Conservation (phyloP, 2,888 invertebrate species). For the Poecilobothrus nobilitatus region DNA sequence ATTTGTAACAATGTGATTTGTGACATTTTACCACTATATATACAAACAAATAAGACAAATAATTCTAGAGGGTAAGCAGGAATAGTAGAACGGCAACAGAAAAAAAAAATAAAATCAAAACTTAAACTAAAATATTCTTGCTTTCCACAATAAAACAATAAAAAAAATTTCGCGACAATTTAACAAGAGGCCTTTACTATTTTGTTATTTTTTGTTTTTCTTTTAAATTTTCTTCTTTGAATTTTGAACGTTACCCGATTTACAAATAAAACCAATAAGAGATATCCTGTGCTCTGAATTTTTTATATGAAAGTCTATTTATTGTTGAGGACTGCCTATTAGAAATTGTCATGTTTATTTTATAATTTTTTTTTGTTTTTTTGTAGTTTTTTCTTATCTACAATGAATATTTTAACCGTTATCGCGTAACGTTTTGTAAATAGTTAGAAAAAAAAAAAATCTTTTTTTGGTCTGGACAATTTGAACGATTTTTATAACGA, state of each 20-base stretch:
- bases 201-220: not conserved
- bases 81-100: too few species aligned
- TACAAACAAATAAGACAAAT: too few species aligned
- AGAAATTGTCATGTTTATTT: not conserved
- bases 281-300: conserved; percentile 17
- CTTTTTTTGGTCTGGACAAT: not conserved
- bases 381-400: not conserved
- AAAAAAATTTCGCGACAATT: not conserved
- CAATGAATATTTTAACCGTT: not conserved
- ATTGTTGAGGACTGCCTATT: not conserved
- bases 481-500: not conserved
- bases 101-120: too few species aligned
- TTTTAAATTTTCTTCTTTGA: not conserved
- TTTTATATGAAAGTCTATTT: not conserved
- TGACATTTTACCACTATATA: too few species aligned
- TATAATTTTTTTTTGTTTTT: not conserved
- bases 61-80: too few species aligned
- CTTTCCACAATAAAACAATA: not conserved
- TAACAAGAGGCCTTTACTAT: not conserved
- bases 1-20: too few species aligned
- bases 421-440: conserved; percentile 1
- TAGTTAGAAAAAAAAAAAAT: not conserved
- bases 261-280: conserved; percentile 20
- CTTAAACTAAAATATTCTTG: not conserved
- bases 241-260: conserved; percentile 14